phyloP scores from a whole-genome alignment of 2,113 vertebrate genomes.

The Megatriorchis doriae region DNA sequence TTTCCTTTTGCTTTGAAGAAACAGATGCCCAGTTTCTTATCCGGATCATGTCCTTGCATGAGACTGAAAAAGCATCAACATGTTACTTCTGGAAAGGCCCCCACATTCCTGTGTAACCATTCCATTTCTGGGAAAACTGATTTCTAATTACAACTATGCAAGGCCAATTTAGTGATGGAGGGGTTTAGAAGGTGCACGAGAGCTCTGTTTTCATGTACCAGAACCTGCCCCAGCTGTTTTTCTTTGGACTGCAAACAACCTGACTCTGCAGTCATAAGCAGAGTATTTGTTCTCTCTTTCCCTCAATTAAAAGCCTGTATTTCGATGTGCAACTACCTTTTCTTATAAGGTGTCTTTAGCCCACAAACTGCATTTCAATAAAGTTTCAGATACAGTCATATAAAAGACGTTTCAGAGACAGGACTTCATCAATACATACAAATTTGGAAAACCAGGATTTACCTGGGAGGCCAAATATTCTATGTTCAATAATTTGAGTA shows the following conservation, averaged over 20 bases:
- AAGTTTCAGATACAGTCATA: background rate
- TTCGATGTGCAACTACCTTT: background rate
- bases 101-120: background rate
- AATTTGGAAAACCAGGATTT: background rate
- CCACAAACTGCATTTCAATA: background rate
- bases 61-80: background rate
- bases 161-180: background rate
- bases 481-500: background rate
- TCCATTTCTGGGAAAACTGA: background rate
- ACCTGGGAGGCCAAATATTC: background rate
- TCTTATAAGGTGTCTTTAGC: background rate
- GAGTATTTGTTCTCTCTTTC: background rate
- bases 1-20: background rate
- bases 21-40: background rate
- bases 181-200: background rate
- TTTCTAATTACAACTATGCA: background rate
- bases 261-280: background rate
- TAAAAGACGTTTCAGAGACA: background rate
- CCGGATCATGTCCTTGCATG: background rate
- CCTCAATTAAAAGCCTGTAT: background rate
- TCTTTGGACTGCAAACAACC: background rate
- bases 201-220: background rate
- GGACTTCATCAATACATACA: background rate
- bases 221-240: background rate
- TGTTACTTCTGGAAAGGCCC: background rate